Evolutionary conservation across 2,113 vertebrate genomes (phyloP).

Genomic region (Centropus unirufus): DNA sequence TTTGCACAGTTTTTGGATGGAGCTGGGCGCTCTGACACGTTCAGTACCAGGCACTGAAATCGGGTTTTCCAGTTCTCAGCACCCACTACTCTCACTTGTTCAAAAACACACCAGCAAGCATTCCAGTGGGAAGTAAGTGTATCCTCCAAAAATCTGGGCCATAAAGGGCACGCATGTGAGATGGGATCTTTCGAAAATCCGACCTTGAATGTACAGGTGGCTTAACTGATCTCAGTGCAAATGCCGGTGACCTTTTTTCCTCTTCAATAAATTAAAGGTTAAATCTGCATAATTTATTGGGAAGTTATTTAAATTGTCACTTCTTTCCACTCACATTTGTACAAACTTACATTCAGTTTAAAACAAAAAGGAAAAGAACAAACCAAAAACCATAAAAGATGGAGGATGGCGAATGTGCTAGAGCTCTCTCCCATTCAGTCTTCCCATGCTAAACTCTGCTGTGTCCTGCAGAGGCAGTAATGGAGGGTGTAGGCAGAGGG

Average conservation of each 20-base stretch:
- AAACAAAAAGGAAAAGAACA: neutral
- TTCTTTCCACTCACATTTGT: constrained; percentile 1
- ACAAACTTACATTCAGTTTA: neutral
- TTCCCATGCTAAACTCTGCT: neutral
- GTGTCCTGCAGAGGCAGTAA: neutral
- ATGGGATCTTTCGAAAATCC: neutral
- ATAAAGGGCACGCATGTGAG: accelerated
- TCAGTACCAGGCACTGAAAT: neutral
- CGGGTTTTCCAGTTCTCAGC: neutral
- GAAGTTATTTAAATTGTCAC: neutral
- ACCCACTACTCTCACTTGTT: neutral
- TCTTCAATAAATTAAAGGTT: constrained; percentile 28
- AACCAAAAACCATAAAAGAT: neutral
- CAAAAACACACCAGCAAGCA: neutral
- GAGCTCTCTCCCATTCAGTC: neutral
- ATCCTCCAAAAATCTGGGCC: accelerated
- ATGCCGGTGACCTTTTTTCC: constrained; percentile 2
- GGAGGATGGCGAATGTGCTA: accelerated
- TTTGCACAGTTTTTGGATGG: neutral
- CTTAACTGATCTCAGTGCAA: neutral
- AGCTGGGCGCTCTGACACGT: neutral
- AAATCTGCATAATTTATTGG: constrained; percentile 27
- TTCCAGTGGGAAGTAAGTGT: accelerated
- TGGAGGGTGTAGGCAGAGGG: neutral
- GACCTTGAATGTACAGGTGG: neutral